phyloP scores from a whole-genome alignment of 1,140 invertebrate species.

The Orchestia grillus region DNA sequence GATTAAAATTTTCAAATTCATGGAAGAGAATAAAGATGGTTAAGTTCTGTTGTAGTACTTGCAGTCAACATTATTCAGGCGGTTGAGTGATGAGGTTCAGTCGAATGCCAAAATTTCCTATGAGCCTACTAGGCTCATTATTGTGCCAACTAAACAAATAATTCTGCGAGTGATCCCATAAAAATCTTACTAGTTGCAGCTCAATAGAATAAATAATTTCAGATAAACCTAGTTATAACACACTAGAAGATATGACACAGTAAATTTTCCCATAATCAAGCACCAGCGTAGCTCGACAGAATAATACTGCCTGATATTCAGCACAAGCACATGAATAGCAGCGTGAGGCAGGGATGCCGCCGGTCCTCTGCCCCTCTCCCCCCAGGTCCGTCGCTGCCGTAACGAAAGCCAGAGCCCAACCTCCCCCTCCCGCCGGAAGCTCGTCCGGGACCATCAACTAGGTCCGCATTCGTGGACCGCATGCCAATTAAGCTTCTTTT shows the following conservation, averaged over 20 bases:
- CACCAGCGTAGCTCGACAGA: neutral
- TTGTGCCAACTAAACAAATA: neutral
- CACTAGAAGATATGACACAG: neutral
- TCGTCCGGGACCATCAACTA: neutral
- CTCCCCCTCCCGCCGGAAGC: neutral
- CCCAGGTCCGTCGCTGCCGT: neutral
- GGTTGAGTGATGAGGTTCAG: neutral
- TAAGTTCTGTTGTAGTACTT: neutral
- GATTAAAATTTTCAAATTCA: neutral
- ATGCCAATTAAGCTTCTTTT: conserved; percentile 9
- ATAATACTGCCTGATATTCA: neutral
- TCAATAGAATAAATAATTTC: neutral
- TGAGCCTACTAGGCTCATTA: neutral
- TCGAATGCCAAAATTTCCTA: neutral
- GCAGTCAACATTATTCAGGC: neutral
- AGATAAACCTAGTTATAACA: neutral
- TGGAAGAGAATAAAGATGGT: neutral
- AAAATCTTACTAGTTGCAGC: neutral
- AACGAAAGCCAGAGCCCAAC: neutral
- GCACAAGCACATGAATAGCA: neutral
- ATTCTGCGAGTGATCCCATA: neutral
- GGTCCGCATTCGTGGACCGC: neutral
- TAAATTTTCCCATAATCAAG: neutral
- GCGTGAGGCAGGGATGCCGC: neutral
- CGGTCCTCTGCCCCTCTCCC: neutral